Base-by-base conservation (phyloP, 1,140 invertebrate species). In the Triops longicaudatus region DNA sequence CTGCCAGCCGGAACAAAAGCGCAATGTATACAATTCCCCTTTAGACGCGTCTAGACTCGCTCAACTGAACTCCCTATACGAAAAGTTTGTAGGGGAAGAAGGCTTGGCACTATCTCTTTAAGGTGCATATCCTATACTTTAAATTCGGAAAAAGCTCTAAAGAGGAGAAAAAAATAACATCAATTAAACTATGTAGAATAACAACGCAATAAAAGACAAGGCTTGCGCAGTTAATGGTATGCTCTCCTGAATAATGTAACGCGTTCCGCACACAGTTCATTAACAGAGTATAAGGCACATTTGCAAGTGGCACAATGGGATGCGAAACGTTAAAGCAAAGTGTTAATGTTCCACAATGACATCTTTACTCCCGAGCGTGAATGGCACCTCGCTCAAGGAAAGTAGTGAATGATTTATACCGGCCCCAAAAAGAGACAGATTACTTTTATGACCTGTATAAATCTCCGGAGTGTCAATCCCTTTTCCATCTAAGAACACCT, bases 361-460 rank as follows among this genome's bases (percentile, higher is more conserved):
- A 63, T 37, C 31, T 37, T 37, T 37, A 63, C 14, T 63, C 0
- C 17, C 22, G 50, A 22, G 6, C 10, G 17, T 14, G 7, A 22
- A 63, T 63, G 50, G 17, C 50, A 63, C 22, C 17, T 63, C 10
- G 22, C 50, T 63, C 14, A 63, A 10, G 44, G 44, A 22, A 63
- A 63, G 50, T 37, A 37, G 50, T 22, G 2, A 17, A 63, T 63
- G 50, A 63, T 63, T 63, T 63, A 63, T 63, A 63, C 17, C 14
- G 17, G 22, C 22, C 50, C 31, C 31, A 37, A 37, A 63, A 63
- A 63, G 50, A 63, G 50, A 63, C 22, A 22, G 50, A 63, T 63
- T 63, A 63, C 50, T 22, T 63, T 63, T 63, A 63, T 22, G 50
- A 63, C 50, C 50, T 63, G 50, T 63, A 22, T 63, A 63, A 63